Conservation (phyloP, 2,888 invertebrate genomes). For the Isotomurus palustris region DNA sequence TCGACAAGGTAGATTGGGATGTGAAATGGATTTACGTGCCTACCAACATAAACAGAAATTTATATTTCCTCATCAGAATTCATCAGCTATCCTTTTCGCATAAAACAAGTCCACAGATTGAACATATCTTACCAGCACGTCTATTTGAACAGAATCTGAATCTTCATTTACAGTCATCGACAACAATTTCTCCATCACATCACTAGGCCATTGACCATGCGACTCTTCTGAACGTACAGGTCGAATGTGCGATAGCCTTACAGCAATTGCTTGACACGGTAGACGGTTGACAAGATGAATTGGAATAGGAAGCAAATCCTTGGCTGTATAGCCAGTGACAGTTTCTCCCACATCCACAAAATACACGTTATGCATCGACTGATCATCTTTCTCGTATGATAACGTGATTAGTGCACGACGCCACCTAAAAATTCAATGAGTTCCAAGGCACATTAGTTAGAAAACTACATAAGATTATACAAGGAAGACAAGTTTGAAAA, state of each 20-base stretch:
- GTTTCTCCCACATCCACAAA: constrained; percentile 30
- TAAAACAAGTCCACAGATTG: neutral
- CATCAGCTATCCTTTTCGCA: too few relatives aligned
- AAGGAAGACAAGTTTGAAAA: too few relatives aligned
- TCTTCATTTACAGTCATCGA: constrained; percentile 10
- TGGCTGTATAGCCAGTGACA: neutral
- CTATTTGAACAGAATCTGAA: neutral
- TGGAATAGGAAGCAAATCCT: constrained; percentile 26
- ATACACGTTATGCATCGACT: constrained; percentile 17
- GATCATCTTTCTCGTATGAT: neutral
- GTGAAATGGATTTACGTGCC: constrained; percentile 8
- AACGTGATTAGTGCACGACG: constrained; percentile 16
- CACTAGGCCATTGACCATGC: too few relatives aligned
- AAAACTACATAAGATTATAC: too few relatives aligned
- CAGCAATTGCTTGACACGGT: constrained; percentile 33
- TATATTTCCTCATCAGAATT: too few relatives aligned
- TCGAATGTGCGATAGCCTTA: constrained; percentile 20
- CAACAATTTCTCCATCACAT: constrained; percentile 16
- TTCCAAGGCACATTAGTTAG: too few relatives aligned
- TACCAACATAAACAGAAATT: constrained; percentile 1
- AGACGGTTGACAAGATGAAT: constrained; percentile 14
- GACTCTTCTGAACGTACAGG: too few relatives aligned
- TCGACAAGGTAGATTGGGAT: constrained; percentile 4
- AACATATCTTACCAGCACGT: constrained; percentile 21
- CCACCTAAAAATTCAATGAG: constrained; percentile 16